Base-by-base conservation (phyloP, 1,140 invertebrate species). In the Microplitis mediator region DNA sequence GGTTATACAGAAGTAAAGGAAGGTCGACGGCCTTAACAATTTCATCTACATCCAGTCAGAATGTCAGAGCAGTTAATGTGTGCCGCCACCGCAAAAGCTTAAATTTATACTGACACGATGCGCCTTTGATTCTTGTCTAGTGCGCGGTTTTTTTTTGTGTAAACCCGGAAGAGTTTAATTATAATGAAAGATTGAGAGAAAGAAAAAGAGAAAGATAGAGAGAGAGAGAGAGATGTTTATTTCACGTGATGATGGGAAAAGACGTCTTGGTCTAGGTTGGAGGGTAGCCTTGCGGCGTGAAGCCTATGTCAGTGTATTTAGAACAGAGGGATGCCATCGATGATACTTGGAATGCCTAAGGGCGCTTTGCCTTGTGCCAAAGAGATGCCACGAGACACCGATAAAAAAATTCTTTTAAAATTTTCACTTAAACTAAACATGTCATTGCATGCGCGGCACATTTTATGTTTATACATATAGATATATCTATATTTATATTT, bases 1-100 rank as follows among this genome's bases (percentile, higher is more conserved):
- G 6, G 11, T 45, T 45, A 11, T 11, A 45, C 6, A 11, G 6
- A 45, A 9, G 11, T 6, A 45, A 45, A 11, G 69, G 69, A 71
- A 71, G 70, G 70, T 72, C 70, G 70, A 66, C 70, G 70, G 70
- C 70, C 70, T 72, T 56, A 36, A 39, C 62, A 54, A 69, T 54
- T 54, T 54, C 16, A 54, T 39, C 63, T 50, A 65, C 36, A 36
- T 9, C 39, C 4, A 54, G 13, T 54, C n/a, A 54, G 13, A 54
- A 54, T 45, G 39, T 45, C 39, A 45, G 39, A 45, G 39, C 11
- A 45, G 39, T 45, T 45, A 45, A 45, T 45, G 39, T 45, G 39
- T 45, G 6, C 39, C 39, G 39, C 6, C 39, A 9, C 39, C 23
- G 23, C 23, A 23, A 45, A 45, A 45, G 6, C 39, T 45, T 45